Evolutionary conservation across 2,888 invertebrate genomes (phyloP), one percentile per base, ranked within the genome.

Genomic region (Phlogophora meticulosa): DNA sequence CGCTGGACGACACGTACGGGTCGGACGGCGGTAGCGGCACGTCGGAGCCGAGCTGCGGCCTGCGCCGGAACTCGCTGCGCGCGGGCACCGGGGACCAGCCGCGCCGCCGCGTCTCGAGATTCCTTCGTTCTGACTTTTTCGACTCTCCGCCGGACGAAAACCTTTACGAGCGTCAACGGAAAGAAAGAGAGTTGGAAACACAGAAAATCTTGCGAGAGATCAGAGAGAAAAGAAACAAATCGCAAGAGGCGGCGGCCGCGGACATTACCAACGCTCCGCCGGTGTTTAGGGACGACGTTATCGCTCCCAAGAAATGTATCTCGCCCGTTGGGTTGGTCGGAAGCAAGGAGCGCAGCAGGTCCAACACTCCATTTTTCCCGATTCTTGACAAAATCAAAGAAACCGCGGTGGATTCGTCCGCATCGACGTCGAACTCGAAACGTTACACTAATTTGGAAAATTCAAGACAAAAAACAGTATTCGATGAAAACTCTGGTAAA

Each of bases 61-160:
- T 87, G 65, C 88, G 92, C 13, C 91, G 93, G 1, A 91, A 90
- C 83, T 91, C 92, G 46, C 80, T 91, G 80, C 89, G 91, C 60
- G 85, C 89, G 51, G 74, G 88, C 5, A 84, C 82, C 32, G 58
- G 55, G 0, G 93, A 95, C 34, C 94, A 95, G 63, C 93, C 95
- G 40, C 96, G 96, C 62, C 96, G 97, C 56, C 96, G 97, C 73
- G 96, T 97, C 66, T 91, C 91, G 22, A 78, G 98, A 65, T 98
- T 98, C 90, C 91, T 98, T 66, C 96, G 98, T 36, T 97, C 98
- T 0, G 98, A 98, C 89, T 98, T 98, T 87, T 97, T 97, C 86
- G 97, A 98, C 76, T 93, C 97, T 1, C 96, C 97, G 10, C 90
- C 96, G 22, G 97, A 97, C 66, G 97, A 97, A 81, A 97, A 96